phyloP scores from a whole-genome alignment of 2,113 vertebrate species.

The Turdus rufiventris region DNA sequence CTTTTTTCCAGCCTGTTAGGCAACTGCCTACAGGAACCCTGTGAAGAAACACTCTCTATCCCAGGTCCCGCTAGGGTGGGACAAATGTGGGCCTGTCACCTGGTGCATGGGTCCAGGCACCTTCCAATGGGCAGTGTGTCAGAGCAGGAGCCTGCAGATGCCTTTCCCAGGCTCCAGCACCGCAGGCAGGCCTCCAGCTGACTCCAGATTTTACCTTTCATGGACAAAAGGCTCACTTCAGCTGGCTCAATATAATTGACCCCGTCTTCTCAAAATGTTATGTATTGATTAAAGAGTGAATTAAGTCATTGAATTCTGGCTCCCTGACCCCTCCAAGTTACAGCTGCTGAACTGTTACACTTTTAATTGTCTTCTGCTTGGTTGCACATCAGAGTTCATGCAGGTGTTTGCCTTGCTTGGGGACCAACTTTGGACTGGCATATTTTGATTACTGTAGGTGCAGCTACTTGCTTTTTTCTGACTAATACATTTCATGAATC shows the following conservation, averaged over 20 bases:
- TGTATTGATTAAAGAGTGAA: constrained; percentile 23
- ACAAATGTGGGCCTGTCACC: not conserved
- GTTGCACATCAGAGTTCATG: not conserved
- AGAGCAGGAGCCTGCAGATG: rapidly evolving
- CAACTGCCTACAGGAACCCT: not conserved
- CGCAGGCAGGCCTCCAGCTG: rapidly evolving
- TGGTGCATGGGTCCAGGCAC: rapidly evolving
- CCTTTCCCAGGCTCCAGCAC: not conserved
- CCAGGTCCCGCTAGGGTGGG: not conserved
- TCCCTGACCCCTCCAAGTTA: not conserved
- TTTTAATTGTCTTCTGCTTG: not conserved
- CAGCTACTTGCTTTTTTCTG: constrained; percentile 10
- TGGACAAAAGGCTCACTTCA: not conserved
- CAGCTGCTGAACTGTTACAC: not conserved
- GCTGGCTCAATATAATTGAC: not conserved
- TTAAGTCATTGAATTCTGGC: not conserved
- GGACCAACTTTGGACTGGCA: not conserved
- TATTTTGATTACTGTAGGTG: not conserved
- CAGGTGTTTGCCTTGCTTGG: not conserved
- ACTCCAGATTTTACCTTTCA: not conserved
- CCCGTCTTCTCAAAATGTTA: not conserved
- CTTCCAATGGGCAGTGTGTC: rapidly evolving
- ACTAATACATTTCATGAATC: constrained; percentile 38
- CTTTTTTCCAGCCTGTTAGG: not conserved
- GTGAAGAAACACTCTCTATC: not conserved